Conservation (phyloP, 2,797 vertebrate species). For the Pagetopsis macropterus region DNA sequence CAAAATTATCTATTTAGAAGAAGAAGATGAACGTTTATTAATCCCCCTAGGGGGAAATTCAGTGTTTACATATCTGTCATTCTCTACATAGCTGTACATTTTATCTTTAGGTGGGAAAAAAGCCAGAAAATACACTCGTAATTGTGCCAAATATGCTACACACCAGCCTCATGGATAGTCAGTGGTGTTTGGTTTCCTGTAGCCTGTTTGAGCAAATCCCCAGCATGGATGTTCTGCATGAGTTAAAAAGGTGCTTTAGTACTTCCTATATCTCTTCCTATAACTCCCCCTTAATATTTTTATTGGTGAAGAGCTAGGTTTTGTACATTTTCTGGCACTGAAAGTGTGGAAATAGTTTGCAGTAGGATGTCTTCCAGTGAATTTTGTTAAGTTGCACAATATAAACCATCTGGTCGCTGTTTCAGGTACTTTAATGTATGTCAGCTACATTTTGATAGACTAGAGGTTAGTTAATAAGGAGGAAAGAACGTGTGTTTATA, state of each 20-base stretch:
- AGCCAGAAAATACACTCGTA: constrained; percentile 29
- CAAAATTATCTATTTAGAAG: constrained; percentile 17
- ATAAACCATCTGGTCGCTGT: constrained; percentile 61
- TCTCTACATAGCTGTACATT: constrained; percentile 22
- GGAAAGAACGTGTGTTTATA: constrained; percentile 12
- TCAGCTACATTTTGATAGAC: constrained; percentile 46
- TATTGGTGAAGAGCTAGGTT: constrained; percentile 25
- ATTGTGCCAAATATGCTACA: constrained; percentile 45
- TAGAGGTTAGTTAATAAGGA: constrained; percentile 18
- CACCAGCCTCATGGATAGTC: constrained; percentile 41
- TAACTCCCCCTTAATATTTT: constrained; percentile 27
- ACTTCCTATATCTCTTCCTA: constrained; percentile 12
- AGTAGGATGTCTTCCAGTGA: constrained; percentile 47
- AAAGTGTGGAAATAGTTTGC: constrained; percentile 34
- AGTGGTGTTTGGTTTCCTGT: constrained; percentile 31
- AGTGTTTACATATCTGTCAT: neutral
- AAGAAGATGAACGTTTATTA: no score
- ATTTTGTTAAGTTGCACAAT: constrained; percentile 43
- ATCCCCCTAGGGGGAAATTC: no score
- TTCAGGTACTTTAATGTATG: constrained; percentile 61
- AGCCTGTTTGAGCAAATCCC: constrained; percentile 22
- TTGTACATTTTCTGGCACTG: constrained; percentile 22
- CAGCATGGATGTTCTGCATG: constrained; percentile 70
- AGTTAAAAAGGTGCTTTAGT: constrained; percentile 31
- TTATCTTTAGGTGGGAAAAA: constrained; percentile 20